Evolutionary conservation across 2,888 invertebrate species (phyloP), one percentile per base, ranked within the genome.

Genomic region (Tethea ocularis): DNA sequence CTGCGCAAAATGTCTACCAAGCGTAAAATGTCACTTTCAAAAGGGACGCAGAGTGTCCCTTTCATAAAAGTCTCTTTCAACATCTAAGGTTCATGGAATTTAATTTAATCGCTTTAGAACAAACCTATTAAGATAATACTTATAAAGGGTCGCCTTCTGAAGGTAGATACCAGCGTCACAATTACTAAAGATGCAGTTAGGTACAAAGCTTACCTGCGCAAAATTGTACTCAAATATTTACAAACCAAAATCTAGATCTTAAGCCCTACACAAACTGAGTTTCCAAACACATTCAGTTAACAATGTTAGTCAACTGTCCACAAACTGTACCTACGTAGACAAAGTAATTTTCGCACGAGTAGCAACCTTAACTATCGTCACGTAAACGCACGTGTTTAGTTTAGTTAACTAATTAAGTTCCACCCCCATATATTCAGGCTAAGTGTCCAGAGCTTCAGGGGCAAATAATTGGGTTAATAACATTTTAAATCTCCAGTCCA

Each of bases 331-430:
- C 26, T 26, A 46, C 46, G 46, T 46, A 46, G 46, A 46, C 46
- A 46, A 46, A 46, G 20, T 46, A 46, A 46, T 46, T 46, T 46
- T 20, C 17, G 46, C 46, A 46, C 46, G 46, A 22, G 71, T 67
- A 61, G 63, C 62, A 64, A 46, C 61, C 56, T 51, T 38, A 55
- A 56, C 58, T 62, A 59, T 57, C 57, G 11, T 62, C 61, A 52
- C 58, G 58, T 58, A 67, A 61, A 67, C 69, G 64, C 64, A 64
- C 69, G 54, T 33, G 33, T 52, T 52, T 53, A 67, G 61, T 71
- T 69, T 59, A 56, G 61, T 64, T 62, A 57, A 61, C 58, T 71
- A 72, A 72, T 71, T 72, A 69, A 57, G 61, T 66, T 63, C 60
- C 62, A 46, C 15, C 56, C 38, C 23, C 29, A 54, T 54, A 33